Evolutionary conservation across 2,888 invertebrate genomes (phyloP).

Genomic region (Chymomyza fuscimana): DNA sequence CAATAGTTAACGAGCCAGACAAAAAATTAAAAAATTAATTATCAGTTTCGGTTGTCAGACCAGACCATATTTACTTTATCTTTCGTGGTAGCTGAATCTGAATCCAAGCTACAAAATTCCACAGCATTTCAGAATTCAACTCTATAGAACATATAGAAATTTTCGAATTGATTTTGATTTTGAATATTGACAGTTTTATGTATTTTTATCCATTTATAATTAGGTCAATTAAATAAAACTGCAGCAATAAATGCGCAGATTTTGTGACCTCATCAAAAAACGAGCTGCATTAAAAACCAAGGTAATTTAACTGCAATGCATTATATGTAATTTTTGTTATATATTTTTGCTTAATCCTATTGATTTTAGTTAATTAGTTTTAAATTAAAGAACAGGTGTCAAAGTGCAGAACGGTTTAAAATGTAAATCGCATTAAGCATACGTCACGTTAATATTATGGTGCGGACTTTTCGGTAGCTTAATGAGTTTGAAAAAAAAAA

Average conservation of each 20-base stretch:
- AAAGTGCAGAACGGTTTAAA: neutral
- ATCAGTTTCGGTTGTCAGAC: too few relatives aligned
- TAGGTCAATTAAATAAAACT: neutral
- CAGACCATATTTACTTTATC: too few relatives aligned
- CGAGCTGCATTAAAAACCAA: neutral
- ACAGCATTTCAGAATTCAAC: too few relatives aligned
- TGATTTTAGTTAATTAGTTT: neutral
- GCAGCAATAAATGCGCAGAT: neutral
- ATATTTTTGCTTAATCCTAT: neutral
- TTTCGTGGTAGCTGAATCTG: too few relatives aligned
- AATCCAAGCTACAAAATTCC: too few relatives aligned
- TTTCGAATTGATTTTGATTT: too few relatives aligned
- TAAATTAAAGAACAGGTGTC: neutral
- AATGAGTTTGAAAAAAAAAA: neutral
- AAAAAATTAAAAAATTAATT: too few relatives aligned
- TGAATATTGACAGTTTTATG: too few relatives aligned
- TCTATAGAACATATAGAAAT: too few relatives aligned
- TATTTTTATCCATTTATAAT: neutral
- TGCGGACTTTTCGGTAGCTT: neutral
- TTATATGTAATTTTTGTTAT: neutral
- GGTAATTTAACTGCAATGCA: neutral
- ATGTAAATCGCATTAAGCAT: neutral
- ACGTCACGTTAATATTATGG: too few relatives aligned
- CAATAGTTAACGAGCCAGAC: too few relatives aligned
- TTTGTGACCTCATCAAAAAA: neutral